A percentile compares a stretch with the other conserved stretches of the same genome.
Conservation (phyloP, 2,888 invertebrate species). For the Cephus pulcher region DNA sequence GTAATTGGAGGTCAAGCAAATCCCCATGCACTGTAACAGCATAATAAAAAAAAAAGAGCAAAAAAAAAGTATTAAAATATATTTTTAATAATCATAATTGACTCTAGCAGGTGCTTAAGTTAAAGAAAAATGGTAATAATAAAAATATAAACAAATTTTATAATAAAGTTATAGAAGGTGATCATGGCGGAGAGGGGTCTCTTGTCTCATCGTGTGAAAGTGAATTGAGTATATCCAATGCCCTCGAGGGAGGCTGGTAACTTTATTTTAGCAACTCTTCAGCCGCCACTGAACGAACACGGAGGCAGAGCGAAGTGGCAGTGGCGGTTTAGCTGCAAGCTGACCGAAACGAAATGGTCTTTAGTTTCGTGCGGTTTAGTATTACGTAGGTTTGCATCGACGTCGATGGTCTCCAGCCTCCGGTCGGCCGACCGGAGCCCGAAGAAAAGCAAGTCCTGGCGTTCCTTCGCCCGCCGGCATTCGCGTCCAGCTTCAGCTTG, state of each 20-base stretch:
- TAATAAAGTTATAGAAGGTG: no score
- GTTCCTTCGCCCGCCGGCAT: conserved; percentile 14
- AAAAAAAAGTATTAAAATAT: no score
- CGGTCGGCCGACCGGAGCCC: no score
- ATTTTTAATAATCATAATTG: no score
- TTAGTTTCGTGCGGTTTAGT: no score
- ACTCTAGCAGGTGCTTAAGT: not conserved
- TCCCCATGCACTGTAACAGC: conserved; percentile 71
- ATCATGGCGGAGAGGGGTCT: no score
- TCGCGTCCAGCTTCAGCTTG: not conserved
- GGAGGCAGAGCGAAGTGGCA: no score
- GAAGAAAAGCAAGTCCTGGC: conserved; percentile 5
- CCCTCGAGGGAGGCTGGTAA: not conserved
- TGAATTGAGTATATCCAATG: conserved; percentile 3
- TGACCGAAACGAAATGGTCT: no score
- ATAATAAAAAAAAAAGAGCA: not conserved
- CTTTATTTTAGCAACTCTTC: no score
- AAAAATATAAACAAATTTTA: not conserved
- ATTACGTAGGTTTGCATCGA: not conserved
- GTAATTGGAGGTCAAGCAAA: conserved; percentile 69
- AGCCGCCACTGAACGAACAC: no score
- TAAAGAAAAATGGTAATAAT: not conserved
- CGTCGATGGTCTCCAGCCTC: conserved; percentile 2
- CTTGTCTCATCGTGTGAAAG: no score
- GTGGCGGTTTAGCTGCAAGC: no score